Base-by-base conservation (phyloP, 1,140 invertebrate genomes). In the Apis laboriosa region DNA sequence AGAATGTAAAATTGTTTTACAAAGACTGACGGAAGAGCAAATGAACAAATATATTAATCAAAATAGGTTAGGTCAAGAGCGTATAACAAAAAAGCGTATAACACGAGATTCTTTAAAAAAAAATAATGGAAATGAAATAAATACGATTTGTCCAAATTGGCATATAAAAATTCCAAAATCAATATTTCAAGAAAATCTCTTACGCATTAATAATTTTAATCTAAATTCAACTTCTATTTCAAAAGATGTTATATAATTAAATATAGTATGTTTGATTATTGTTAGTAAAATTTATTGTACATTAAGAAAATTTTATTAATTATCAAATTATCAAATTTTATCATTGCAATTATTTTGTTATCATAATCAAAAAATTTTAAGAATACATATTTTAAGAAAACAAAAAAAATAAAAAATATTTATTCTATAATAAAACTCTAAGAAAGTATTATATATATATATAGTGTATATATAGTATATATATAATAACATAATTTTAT, bases 101-200 rank as follows among this genome's bases (percentile, higher is more conserved):
- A 11, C 17, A 0, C 17, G 8, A 2, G 1, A 51, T 15, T 17
- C 11, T 9, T 7, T 2, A 0, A 2, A 24, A 13, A 17, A 66
- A 17, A 13, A 7, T 1, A 51, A 28, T 2, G 12, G 17, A 51
- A 71, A 15, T 15, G 0, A 19, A 49, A 21, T 24, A 21, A 17
- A 0, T 12, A 17, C 9, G 0, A 13, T 19, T 11, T 21, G 1
- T 12, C 51, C 61, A 15, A 75, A 28, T 28, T 81, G 79, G 79
- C 72, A 67, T 7, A 81, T 75, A 24, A 75, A 66, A 12, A 81
- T 81, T 28, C 79, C 79, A 17, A 81, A 4, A 34, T 56, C 79
- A 0, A 9, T 81, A 34, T 76, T 75, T 1, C 53, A 80, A 51
- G 71, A 80, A 21, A 75, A 53, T 28, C 71, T 75, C 13, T 51